Percentiles rank a stretch among this genome's conserved stretches.
These are phyloP conservation scores for Brachypterus glaber DNA, from an alignment of 2,888 invertebrate species.

Conservation along the genomic window DNA sequence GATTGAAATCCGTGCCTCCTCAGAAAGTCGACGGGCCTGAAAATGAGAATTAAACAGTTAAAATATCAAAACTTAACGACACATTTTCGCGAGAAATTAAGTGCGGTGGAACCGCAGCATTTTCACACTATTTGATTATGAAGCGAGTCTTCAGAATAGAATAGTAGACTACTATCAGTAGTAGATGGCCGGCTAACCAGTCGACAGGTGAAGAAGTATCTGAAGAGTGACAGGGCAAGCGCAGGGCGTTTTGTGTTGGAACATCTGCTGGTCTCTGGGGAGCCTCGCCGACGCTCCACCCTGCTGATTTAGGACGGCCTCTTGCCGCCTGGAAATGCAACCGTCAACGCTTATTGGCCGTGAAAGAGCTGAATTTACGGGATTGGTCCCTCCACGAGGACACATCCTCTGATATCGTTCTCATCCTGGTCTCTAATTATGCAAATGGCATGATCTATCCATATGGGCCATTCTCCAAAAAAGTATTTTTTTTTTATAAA, in stretches of 20 bases:
- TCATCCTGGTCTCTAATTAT: conserved; percentile 33
- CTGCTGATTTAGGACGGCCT: conserved; percentile 12
- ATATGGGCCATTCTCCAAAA: too few relatives aligned
- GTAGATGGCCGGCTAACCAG: conserved; percentile 23
- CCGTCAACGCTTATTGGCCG: conserved; percentile 16
- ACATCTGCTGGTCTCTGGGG: conserved; percentile 27
- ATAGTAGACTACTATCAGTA: too few relatives aligned
- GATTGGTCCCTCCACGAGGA: conserved; percentile 22
- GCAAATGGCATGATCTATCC: conserved; percentile 29
- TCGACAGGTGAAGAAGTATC: conserved; percentile 35
- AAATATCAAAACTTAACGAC: too few relatives aligned
- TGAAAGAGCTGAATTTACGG: conserved; percentile 15
- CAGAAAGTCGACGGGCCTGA: too few relatives aligned
- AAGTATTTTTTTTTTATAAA: too few relatives aligned
- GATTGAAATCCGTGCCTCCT: conserved; percentile 15
- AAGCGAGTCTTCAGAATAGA: too few relatives aligned
- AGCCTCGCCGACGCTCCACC: conserved; percentile 20
- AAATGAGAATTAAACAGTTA: too few relatives aligned
- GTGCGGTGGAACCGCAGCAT: too few relatives aligned
- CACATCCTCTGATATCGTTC: conserved; percentile 28
- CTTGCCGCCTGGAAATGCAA: conserved; percentile 10
- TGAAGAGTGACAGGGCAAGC: conserved; percentile 32
- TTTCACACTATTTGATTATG: too few relatives aligned
- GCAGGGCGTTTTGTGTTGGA: conserved; percentile 17
- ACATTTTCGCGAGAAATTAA: too few relatives aligned